Conservation (phyloP, 1,140 invertebrate species). For the Drosophila truncata region DNA sequence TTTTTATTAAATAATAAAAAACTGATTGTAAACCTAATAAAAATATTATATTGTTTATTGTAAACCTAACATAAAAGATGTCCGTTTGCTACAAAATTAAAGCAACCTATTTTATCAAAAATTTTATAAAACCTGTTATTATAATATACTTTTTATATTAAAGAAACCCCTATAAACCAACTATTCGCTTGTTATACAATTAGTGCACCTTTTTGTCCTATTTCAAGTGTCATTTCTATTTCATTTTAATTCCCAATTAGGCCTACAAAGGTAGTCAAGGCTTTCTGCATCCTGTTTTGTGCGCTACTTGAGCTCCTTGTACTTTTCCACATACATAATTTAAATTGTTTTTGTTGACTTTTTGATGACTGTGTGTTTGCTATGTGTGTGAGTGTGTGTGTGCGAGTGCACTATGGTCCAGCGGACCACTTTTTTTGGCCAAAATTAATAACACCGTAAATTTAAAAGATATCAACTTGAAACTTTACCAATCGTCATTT, state of each 20-base stretch:
- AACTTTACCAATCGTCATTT: no score
- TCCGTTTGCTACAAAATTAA: no score
- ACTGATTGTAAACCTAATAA: no score
- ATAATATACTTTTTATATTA: background rate
- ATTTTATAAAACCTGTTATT: background rate
- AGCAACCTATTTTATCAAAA: background rate
- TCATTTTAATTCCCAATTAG: constrained; percentile 5
- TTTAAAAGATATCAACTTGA: no score
- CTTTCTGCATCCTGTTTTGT: background rate
- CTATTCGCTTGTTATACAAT: constrained; percentile 17
- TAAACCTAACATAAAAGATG: background rate
- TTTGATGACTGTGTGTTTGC: constrained; percentile 17
- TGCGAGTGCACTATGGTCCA: no score
- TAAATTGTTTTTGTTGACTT: constrained; percentile 56
- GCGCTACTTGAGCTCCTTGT: constrained; percentile 17
- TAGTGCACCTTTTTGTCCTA: background rate
- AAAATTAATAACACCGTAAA: no score
- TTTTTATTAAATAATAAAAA: no score
- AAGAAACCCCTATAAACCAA: background rate
- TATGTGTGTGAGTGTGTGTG: background rate
- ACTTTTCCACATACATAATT: constrained; percentile 24
- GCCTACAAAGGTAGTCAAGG: constrained; percentile 23
- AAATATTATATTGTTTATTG: background rate
- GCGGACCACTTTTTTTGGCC: no score
- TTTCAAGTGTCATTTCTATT: constrained; percentile 1